Percentiles rank a stretch among this genome's conserved stretches.
These are phyloP conservation scores for Tadarida brasiliensis DNA, from an alignment of 2,797 vertebrate species.

Conservation along the genomic window DNA sequence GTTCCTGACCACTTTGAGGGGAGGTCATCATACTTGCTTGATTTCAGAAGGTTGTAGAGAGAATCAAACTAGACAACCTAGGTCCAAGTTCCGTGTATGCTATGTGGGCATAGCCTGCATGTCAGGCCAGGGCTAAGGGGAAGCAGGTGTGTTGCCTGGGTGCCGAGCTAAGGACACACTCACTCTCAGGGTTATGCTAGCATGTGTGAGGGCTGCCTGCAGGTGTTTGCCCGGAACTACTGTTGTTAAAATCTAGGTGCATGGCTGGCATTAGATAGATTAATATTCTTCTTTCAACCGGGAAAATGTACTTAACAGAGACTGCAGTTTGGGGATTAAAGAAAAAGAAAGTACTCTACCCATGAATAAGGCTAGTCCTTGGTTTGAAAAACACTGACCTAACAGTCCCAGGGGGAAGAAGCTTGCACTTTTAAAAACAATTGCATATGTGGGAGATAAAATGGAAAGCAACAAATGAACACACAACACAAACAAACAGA, in stretches of 20 bases:
- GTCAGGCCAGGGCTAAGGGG: background rate
- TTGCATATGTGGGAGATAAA: background rate
- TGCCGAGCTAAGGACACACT: background rate
- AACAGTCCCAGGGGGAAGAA: background rate
- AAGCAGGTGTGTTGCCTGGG: rapidly evolving
- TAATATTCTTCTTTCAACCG: background rate
- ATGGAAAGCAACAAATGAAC: background rate
- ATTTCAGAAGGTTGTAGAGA: background rate
- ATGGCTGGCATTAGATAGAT: background rate
- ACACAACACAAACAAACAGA: background rate
- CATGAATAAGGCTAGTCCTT: background rate
- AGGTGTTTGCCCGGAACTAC: background rate
- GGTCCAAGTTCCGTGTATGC: background rate
- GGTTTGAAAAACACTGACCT: background rate
- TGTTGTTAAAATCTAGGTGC: background rate
- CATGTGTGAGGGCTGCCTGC: background rate
- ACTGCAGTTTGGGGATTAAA: background rate
- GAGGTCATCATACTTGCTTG: background rate
- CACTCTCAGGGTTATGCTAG: background rate
- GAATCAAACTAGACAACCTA: background rate
- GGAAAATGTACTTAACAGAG: background rate
- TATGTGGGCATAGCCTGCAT: background rate
- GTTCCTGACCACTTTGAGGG: background rate
- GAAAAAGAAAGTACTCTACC: background rate
- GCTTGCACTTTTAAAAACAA: background rate